These are phyloP conservation scores for Arremon aurantiirostris DNA, from an alignment of 2,797 vertebrate genomes.

Conservation along the genomic window DNA sequence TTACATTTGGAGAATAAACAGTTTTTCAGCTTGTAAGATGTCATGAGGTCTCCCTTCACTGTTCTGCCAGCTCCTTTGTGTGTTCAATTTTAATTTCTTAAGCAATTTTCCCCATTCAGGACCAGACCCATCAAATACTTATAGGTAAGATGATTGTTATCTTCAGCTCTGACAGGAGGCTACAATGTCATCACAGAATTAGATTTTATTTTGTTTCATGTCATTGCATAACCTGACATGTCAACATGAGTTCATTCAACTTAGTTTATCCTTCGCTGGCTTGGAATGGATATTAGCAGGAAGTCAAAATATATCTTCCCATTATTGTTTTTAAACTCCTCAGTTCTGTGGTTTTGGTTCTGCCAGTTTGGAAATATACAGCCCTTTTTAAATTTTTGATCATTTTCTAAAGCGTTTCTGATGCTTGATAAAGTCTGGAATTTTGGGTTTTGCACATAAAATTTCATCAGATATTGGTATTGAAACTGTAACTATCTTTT, in stretches of 20 bases:
- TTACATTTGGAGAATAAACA: neutral
- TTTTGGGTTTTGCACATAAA: neutral
- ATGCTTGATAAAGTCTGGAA: neutral
- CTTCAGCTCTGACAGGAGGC: neutral
- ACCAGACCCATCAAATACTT: neutral
- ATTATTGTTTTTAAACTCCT: neutral
- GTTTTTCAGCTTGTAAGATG: neutral
- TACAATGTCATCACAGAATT: neutral
- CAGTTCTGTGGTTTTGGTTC: neutral
- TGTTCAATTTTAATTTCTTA: neutral
- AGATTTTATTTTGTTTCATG: constrained; percentile 1
- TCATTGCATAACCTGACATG: neutral
- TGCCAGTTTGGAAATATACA: neutral
- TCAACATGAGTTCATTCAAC: neutral
- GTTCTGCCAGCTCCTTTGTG: neutral
- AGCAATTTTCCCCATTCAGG: neutral
- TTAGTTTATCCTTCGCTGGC: neutral
- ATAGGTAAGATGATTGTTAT: neutral
- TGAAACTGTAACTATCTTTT: neutral
- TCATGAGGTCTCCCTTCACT: neutral
- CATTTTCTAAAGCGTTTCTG: neutral
- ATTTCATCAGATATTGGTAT: neutral
- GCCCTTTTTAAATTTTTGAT: neutral
- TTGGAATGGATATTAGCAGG: neutral
- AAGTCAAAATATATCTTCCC: neutral